Evolutionary conservation across 2,113 vertebrate genomes (phyloP).

Genomic region (Haemorhous mexicanus): DNA sequence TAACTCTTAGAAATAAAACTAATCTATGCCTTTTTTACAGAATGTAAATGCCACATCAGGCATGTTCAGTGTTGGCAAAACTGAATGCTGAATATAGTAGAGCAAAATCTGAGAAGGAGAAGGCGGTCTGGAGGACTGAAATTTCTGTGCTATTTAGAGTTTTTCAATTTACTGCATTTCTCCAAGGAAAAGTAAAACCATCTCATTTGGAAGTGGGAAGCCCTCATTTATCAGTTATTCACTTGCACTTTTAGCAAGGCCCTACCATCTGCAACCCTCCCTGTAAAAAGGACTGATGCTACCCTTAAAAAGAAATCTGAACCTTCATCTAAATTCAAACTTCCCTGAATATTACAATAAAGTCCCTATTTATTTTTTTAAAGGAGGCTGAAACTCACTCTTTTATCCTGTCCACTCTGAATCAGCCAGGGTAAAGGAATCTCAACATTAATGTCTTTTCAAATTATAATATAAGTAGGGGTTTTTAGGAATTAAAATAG

Average conservation of each 20-base stretch:
- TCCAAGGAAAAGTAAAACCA: constrained; percentile 58
- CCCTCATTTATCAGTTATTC: constrained; percentile 51
- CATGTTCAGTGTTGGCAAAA: constrained; percentile 56
- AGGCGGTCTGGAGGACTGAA: constrained; percentile 55
- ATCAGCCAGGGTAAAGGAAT: background rate
- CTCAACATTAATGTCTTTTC: background rate
- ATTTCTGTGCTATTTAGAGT: constrained; percentile 60
- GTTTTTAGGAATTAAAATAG: background rate
- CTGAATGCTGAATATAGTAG: constrained; percentile 48
- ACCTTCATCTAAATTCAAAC: background rate
- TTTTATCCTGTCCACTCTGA: background rate
- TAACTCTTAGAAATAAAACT: constrained; percentile 64
- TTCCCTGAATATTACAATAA: background rate
- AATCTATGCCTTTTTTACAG: constrained; percentile 53
- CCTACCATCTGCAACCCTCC: constrained; percentile 20
- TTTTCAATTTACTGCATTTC: constrained; percentile 52
- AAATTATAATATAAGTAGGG: background rate
- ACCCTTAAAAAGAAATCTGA: background rate
- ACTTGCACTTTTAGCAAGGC: constrained; percentile 20
- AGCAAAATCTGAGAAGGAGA: constrained; percentile 52
- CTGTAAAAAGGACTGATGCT: background rate
- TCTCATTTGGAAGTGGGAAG: constrained; percentile 44
- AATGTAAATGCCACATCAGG: constrained; percentile 65
- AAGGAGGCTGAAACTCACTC: background rate
- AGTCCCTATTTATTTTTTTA: background rate